A percentile compares a stretch with the other conserved stretches of the same genome.
Conservation (phyloP, 2,113 vertebrate genomes). For the Anseranas semipalmata region DNA sequence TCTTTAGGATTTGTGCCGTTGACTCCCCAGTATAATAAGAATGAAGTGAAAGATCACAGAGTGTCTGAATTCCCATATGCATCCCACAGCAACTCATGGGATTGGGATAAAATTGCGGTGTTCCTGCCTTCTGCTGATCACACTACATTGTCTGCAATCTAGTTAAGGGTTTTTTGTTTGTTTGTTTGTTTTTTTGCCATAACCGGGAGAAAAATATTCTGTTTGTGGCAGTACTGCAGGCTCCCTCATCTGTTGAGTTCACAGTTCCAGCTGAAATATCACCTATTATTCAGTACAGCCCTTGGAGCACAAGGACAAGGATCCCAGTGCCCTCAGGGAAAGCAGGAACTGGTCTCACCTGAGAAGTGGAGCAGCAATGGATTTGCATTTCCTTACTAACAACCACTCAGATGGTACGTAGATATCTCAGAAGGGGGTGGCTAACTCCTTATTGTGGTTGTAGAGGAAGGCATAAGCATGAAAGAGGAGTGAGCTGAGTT, state of each 20-base stretch:
- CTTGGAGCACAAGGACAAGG: not conserved
- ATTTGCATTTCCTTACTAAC: not conserved
- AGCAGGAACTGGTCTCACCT: not conserved
- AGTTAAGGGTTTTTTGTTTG: not conserved
- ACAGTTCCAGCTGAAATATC: not conserved
- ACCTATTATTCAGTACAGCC: not conserved
- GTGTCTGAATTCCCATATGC: not conserved
- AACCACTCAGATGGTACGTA: not conserved
- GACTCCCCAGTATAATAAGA: not conserved
- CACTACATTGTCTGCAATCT: not conserved
- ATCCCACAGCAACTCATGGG: not conserved
- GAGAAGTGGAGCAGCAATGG: not conserved
- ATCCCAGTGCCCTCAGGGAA: not conserved
- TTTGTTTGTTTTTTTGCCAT: not conserved
- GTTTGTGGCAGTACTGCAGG: not conserved
- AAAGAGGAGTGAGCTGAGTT: not conserved
- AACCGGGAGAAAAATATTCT: not conserved
- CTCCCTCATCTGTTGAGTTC: not conserved
- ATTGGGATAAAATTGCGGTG: not conserved
- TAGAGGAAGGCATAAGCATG: not conserved
- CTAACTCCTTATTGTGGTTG: not conserved
- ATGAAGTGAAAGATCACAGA: not conserved
- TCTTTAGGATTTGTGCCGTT: constrained; percentile 30
- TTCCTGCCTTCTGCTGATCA: not conserved
- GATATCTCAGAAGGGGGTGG: not conserved